Percentiles rank a stretch among this genome's conserved stretches.
Evolutionary conservation across 2,113 vertebrate species (phyloP).

Genomic region (Litocranius walleri): DNA sequence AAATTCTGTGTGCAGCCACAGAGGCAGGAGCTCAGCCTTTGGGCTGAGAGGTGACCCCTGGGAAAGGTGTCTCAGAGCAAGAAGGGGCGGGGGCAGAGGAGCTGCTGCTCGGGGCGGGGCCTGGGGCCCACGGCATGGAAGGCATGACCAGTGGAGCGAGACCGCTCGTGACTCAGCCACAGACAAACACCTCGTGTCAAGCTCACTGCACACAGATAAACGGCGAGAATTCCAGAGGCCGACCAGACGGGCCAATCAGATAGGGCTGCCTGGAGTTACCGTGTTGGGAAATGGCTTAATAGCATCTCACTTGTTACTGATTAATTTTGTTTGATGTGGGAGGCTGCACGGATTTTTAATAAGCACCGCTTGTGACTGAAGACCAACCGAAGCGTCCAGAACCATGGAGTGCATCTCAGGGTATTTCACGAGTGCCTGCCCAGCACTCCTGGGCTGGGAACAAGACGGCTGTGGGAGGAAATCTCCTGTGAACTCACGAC

Average conservation of each 20-base stretch:
- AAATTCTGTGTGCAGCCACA: rapidly evolving
- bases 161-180: neutral
- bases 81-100: too few species aligned
- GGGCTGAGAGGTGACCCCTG: neutral
- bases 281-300: neutral
- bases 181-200: neutral
- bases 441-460: neutral
- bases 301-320: neutral
- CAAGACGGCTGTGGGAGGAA: neutral
- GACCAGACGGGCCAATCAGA: neutral
- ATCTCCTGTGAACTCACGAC: neutral
- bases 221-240: neutral
- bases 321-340: constrained; percentile 23
- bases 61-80: neutral
- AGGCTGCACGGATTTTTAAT: constrained; percentile 17
- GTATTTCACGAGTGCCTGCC: neutral
- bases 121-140: neutral
- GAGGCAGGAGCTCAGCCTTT: rapidly evolving
- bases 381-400: neutral
- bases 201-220: neutral
- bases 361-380: constrained; percentile 8
- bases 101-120: rapidly evolving
- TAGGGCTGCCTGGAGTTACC: neutral
- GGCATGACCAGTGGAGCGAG: neutral
- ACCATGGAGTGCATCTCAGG: neutral